Evolutionary conservation across 2,888 invertebrate species (phyloP), one percentile per base, ranked within the genome.

Genomic region (Athetis lepigone): DNA sequence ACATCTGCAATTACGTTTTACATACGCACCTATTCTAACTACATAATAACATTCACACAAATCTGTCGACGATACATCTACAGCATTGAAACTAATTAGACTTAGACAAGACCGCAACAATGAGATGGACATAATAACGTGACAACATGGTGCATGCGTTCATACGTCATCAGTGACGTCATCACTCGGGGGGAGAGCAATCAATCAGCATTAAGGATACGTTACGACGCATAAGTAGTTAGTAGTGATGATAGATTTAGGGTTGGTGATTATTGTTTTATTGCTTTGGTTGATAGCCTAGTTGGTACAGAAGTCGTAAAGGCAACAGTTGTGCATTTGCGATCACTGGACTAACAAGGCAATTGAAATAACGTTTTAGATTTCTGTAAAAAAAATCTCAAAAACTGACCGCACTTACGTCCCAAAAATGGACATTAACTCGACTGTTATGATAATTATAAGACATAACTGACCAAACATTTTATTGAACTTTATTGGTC

Each of bases 141-240:
- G 11, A 58, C 63, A 75, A 77, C 63, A 76, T 36, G 21, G 46
- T 47, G 46, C 42, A 42, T 45, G 19, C 16, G 25, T 51, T 27
- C 51, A 72, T 70, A 79, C 64, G 64, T 58, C 76, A 79, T 18
- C 45, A 45, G 47, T 66, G 54, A 69, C 77, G 77, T 77, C 80
- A 77, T 79, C 72, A 60, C 50, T 50, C 68, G 58, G 25, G 49
- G 21, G 6, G 50, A 40, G 39, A 36, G 45, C 56, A 6, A 77
- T 77, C 73, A 77, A 77, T 79, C 77, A 66, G 69, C 64, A 79
- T 76, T 72, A 77, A 79, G 62, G 63, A 37, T 56, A 39, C 47
- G 57, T 68, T 70, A 69, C 54, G 47, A 27, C 45, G 50, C 51
- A 23, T 47, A 66, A 40, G 51, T 62, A 64, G 27, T 52, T 64